These are phyloP conservation scores for Speoplatyrhinus poulsoni DNA, from an alignment of 2,113 vertebrate genomes.

Conservation along the genomic window DNA sequence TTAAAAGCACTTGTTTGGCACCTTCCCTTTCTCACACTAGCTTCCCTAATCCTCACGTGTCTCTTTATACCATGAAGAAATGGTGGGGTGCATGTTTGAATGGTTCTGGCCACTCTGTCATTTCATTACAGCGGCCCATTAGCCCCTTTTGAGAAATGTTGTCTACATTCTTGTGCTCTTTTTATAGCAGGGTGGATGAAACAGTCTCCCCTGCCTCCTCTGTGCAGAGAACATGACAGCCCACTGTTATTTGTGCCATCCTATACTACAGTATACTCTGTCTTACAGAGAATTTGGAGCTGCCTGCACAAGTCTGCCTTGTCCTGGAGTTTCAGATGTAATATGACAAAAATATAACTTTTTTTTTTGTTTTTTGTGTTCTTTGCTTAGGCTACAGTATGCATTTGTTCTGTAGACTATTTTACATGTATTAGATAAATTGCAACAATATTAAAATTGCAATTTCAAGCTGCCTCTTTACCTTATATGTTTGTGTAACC, in stretches of 20 bases:
- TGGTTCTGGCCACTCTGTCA: conserved; percentile 29
- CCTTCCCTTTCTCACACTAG: conserved; percentile 10
- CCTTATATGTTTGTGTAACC: too few relatives aligned
- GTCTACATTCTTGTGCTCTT: conserved; percentile 13
- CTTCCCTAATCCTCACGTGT: conserved; percentile 1
- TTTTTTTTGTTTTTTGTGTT: too few relatives aligned
- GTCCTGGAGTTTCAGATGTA: conserved; percentile 1
- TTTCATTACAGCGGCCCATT: conserved; percentile 43
- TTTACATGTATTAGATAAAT: too few relatives aligned
- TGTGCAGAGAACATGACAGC: conserved; percentile 7
- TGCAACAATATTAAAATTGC: too few relatives aligned
- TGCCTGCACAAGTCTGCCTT: not conserved
- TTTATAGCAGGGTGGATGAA: conserved; percentile 27
- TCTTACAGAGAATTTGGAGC: not conserved
- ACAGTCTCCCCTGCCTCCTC: conserved; percentile 3
- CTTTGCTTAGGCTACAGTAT: too few relatives aligned
- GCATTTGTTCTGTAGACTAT: too few relatives aligned
- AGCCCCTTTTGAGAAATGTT: conserved; percentile 26
- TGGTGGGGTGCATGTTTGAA: conserved; percentile 15
- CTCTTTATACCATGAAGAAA: conserved; percentile 19
- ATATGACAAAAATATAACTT: not conserved
- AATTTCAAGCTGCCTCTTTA: too few relatives aligned
- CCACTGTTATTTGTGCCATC: conserved; percentile 6
- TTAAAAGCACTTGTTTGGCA: not conserved
- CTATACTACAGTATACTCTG: too few relatives aligned